Base-by-base conservation (phyloP, 2,888 invertebrate genomes). In the Cotesia congregata region DNA sequence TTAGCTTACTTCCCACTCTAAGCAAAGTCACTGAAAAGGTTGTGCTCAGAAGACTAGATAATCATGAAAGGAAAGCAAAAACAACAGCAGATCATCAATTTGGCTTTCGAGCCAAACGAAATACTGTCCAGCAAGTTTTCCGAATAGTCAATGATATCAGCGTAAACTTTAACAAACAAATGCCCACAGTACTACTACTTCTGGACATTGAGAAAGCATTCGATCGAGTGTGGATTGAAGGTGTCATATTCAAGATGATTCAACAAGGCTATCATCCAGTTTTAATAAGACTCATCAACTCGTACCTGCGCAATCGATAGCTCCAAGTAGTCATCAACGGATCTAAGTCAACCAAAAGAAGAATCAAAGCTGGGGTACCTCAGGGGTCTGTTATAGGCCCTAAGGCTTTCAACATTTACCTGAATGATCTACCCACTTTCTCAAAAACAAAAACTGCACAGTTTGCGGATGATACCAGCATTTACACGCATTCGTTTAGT, bases 141-240 rank as follows among this genome's bases (percentile, higher is more conserved):
- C 41, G 41, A 6, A 41, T 41, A 7, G 41, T 41, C 6, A 41
- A 41, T n/a, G n/a, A n/a, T 41, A 41, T 9, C 9, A 41, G 9
- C 6, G 6, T 41, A 41, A 6, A 41, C 41, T 41, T 41, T 9
- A 41, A 41, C 41, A 41, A 41, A 41, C 6, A 41, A 6, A 41
- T 41, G 41, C 1, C 9, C 6, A 41, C 41, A 41, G 41, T 6
- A 41, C 6, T 41, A 9, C 9, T 41, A 9, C 41, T 41, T 0
- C 9, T 41, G 41, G 41, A 41, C 9, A 41, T 41, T 7, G 83
- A 85, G 74, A 86, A 87, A 79, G 87, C 87, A 0, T 89, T 89
- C 67, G 85, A 88, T 72, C 82, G 81, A 65, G 85, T 87, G 0
- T 86, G 86, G 84, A 81, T 83, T n/a, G 77, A 83, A n/a, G 84